Evolutionary conservation across 2,113 vertebrate species (phyloP).

Genomic region (Ceyx cyanopectus): DNA sequence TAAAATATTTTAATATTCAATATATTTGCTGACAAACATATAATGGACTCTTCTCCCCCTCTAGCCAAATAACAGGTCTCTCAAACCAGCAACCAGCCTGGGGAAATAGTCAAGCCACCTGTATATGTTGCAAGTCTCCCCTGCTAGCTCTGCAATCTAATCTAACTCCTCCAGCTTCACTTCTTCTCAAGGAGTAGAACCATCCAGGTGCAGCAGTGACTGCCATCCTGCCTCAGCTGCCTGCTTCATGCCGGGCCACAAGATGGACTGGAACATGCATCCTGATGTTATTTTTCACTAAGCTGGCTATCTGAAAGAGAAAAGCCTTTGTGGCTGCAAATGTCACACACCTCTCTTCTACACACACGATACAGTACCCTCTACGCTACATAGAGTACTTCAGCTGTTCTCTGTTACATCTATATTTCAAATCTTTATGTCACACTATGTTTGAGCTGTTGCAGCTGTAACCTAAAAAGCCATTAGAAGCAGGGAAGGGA

Average conservation of each 20-base stretch:
- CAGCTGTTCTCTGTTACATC: not conserved
- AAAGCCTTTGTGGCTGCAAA: not conserved
- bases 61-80: not conserved
- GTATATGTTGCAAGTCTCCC: not conserved
- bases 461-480: not conserved
- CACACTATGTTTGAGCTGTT: not conserved
- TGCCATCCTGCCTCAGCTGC: not conserved
- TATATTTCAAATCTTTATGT: not conserved
- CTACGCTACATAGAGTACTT: not conserved
- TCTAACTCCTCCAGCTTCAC: not conserved
- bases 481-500: not conserved
- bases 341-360: not conserved
- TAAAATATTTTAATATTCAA: not conserved
- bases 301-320: not conserved
- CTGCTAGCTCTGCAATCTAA: not conserved
- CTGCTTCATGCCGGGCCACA: not conserved
- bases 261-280: not conserved
- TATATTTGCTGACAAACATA: not conserved
- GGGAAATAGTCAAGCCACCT: not conserved
- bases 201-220: not conserved
- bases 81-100: not conserved
- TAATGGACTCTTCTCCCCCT: not conserved
- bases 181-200: not conserved
- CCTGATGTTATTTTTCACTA: not conserved
- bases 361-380: fast-evolving